These are phyloP conservation scores for Mantis religiosa DNA, from an alignment of 2,888 invertebrate genomes.

Conservation along the genomic window DNA sequence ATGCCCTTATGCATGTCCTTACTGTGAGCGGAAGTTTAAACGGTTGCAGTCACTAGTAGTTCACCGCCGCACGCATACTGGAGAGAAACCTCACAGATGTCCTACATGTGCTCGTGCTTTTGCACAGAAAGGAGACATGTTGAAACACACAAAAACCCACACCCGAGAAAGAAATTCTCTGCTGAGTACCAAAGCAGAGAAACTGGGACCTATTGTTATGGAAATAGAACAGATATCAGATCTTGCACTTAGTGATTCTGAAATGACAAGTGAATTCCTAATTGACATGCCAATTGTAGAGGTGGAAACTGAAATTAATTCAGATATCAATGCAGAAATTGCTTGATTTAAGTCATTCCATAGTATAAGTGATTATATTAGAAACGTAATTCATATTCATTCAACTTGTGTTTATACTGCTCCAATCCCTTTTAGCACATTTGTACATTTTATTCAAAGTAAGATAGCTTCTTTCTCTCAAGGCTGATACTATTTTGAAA, in stretches of 20 bases:
- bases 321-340: slow-evolving; percentile 11
- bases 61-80: slow-evolving; percentile 31
- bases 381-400: no score
- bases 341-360: background rate
- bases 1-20: slow-evolving; percentile 28
- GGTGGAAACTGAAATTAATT: slow-evolving; percentile 22
- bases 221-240: slow-evolving; percentile 28
- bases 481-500: background rate
- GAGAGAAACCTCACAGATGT: slow-evolving; percentile 29
- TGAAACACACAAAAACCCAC: slow-evolving; percentile 31
- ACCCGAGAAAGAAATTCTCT: background rate
- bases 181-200: background rate
- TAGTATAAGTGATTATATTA: background rate
- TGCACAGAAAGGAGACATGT: slow-evolving; percentile 30
- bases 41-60: slow-evolving; percentile 29
- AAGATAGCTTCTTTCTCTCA: background rate
- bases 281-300: slow-evolving; percentile 28
- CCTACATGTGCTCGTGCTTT: slow-evolving; percentile 29
- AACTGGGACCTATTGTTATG: slow-evolving; percentile 1
- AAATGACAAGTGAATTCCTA: slow-evolving; percentile 23
- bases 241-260: slow-evolving; percentile 23
- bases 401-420: background rate
- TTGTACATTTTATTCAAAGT: background rate
- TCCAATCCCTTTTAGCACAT: background rate
- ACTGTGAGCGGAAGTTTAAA: slow-evolving; percentile 30